A percentile compares a stretch with the other conserved stretches of the same genome.
These are phyloP conservation scores for Volucella inanis DNA, from an alignment of 2,888 invertebrate genomes.

Conservation along the genomic window DNA sequence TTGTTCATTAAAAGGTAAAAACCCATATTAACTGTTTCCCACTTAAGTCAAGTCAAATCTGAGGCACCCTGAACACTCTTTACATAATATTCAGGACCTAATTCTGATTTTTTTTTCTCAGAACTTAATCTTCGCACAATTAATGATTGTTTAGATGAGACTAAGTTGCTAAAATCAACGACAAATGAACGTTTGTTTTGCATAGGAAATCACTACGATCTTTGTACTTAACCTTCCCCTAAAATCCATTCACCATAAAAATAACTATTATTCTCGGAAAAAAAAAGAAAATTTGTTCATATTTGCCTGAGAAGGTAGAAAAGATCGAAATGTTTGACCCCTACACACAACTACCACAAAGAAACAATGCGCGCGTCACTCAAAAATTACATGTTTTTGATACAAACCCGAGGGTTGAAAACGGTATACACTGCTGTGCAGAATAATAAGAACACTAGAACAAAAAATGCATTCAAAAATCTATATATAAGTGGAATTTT, in stretches of 20 bases:
- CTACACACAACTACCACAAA: conserved; percentile 3
- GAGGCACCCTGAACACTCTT: too few relatives aligned
- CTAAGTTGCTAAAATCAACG: too few relatives aligned
- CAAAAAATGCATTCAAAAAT: too few relatives aligned
- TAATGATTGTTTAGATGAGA: too few relatives aligned
- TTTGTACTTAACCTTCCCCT: neutral
- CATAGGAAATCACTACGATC: neutral
- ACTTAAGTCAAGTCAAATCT: too few relatives aligned
- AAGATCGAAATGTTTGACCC: conserved; percentile 21
- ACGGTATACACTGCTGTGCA: conserved; percentile 7
- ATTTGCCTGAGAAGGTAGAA: conserved; percentile 4
- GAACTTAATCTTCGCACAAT: too few relatives aligned
- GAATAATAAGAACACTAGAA: neutral
- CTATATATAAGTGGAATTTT: too few relatives aligned
- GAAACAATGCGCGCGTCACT: neutral
- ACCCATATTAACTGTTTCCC: too few relatives aligned
- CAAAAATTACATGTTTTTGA: conserved; percentile 13
- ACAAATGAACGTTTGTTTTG: too few relatives aligned
- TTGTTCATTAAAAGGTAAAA: too few relatives aligned
- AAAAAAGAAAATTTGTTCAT: neutral
- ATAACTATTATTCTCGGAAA: neutral
- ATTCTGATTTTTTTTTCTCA: too few relatives aligned
- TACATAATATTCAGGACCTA: too few relatives aligned
- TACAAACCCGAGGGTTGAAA: conserved; percentile 12
- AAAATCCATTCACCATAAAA: neutral